Evolutionary conservation across 2,797 vertebrate genomes (phyloP), one percentile per base, ranked within the genome.

Genomic region (Alfaro cultratus): DNA sequence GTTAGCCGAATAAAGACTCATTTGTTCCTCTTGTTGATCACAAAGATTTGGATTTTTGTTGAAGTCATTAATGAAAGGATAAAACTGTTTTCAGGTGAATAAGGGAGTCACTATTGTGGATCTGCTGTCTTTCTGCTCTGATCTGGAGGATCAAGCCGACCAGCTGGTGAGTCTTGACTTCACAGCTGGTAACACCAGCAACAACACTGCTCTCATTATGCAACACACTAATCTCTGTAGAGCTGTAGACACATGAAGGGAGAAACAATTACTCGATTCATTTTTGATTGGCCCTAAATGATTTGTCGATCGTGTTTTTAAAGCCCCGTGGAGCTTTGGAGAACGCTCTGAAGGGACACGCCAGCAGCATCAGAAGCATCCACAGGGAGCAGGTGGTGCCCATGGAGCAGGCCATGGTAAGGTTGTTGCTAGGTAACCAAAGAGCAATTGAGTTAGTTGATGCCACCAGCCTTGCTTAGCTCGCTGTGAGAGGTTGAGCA

Each of bases 391-490:
- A 96, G 82, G 96, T 98, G 10, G 71, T 97, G 77, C 97, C 97
- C 0, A 82, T 99, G 94, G 97, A 97, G 86, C 96, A 97, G 87
- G 95, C 96, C 53, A 96, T 97, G 98, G 98, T 99, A 97, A 97
- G 78, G 49, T 51, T 51, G 49, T 23, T 51, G 49, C 21, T 51
- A 51, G 49, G 21, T 51, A 51, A 51, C 21, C 49, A 51, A 10
- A 51, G 21, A 51, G 7, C 1, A 1, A 51, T 51, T 51, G 49
- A 51, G 49, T 51, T 51, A 51, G 49, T 23, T 51, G 21, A 23
- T 23, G 8, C 49, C 49, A 51, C 49, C 21, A 23, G 2, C 49
- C 21, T 51, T 51, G 21, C 49, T 23, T 23, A 51, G 21, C 49
- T 51, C 8, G 7, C 49, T 23, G 21, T 51, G 21, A 51, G 49